Evolutionary conservation across 2,113 vertebrate genomes (phyloP).

Genomic region (Emydocephalus ijimae): DNA sequence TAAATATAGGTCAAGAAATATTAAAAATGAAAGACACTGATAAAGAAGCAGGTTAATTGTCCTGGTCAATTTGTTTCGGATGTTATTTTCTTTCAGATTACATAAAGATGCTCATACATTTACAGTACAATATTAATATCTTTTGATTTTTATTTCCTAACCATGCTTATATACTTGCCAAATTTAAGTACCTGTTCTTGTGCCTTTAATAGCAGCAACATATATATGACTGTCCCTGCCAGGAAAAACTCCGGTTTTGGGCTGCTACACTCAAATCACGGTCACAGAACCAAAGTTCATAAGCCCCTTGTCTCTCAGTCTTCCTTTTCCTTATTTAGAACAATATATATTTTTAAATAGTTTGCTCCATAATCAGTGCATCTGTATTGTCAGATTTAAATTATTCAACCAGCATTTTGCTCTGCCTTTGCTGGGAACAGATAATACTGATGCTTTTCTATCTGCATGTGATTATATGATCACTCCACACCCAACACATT

Average conservation of each 20-base stretch:
- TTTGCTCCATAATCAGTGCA: not conserved
- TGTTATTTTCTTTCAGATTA: not conserved
- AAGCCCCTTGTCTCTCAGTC: not conserved
- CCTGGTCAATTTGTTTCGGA: not conserved
- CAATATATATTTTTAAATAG: not conserved
- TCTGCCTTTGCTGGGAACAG: not conserved
- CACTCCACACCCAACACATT: not conserved
- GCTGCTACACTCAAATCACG: not conserved
- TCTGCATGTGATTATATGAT: not conserved
- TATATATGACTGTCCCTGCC: not conserved
- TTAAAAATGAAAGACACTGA: not conserved
- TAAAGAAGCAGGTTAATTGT: not conserved
- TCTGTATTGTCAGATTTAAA: not conserved
- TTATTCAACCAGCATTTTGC: not conserved
- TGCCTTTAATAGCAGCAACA: not conserved
- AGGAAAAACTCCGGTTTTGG: not conserved
- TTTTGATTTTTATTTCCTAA: not conserved
- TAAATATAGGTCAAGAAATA: not conserved
- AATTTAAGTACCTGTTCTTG: not conserved
- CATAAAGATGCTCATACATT: not conserved
- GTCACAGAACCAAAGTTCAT: not conserved
- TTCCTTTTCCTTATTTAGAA: not conserved
- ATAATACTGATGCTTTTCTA: not conserved
- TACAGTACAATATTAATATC: not conserved
- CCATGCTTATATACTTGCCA: not conserved